Evolutionary conservation across 23 tunicate genomes (phyloP).

Genomic region (Aplidium turbinatum): DNA sequence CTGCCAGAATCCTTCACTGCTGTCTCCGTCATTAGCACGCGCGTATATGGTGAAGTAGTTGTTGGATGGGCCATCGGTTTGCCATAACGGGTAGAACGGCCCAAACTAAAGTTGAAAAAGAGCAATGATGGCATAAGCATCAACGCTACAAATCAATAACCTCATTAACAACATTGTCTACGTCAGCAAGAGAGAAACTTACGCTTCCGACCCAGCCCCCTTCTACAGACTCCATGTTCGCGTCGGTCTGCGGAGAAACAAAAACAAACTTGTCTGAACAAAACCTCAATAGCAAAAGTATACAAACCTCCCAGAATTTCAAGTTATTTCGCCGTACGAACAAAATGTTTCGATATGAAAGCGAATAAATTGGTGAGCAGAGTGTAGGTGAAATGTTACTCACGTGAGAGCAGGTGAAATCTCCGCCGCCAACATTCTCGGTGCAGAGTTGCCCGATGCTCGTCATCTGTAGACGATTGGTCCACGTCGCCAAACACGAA

Average conservation of each 20-base stretch:
- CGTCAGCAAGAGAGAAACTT: conserved; percentile 38
- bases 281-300: too few species aligned
- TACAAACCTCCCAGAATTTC: too few species aligned
- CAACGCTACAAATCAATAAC: too few species aligned
- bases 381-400: neutral
- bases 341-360: too few species aligned
- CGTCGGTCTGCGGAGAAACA: conserved; percentile 21
- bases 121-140: too few species aligned
- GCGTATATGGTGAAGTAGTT: conserved; percentile 89
- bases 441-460: conserved; percentile 61
- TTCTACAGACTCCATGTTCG: conserved; percentile 44
- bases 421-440: neutral
- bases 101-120: conserved; percentile 58
- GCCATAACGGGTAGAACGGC: conserved; percentile 78
- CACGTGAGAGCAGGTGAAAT: conserved; percentile 46
- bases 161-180: neutral
- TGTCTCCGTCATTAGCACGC: conserved; percentile 40
- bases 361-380: too few species aligned
- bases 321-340: too few species aligned
- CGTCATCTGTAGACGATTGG: conserved; percentile 64
- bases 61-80: conserved; percentile 7
- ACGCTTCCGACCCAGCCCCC: conserved; percentile 97
- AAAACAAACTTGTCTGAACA: too few species aligned
- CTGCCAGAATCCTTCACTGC: conserved; percentile 83
- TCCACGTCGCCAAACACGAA: conserved; percentile 74